Evolutionary conservation across 1,140 invertebrate genomes (phyloP).

Genomic region (Cotesia typhae): DNA sequence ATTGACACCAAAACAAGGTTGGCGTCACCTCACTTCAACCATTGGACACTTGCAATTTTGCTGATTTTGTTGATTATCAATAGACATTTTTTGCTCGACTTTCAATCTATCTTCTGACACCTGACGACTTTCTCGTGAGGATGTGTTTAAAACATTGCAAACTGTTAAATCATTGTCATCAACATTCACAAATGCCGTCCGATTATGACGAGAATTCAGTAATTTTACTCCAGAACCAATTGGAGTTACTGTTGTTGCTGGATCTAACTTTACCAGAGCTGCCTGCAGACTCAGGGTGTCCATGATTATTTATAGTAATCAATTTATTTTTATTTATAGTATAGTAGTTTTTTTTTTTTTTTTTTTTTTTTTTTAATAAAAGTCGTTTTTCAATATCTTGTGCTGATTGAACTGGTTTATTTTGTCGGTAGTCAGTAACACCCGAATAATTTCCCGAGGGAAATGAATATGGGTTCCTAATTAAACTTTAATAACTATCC

Average conservation of each 20-base stretch:
- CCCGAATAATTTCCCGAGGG: neutral
- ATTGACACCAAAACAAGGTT: conserved; percentile 59
- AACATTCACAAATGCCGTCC: conserved; percentile 50
- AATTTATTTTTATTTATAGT: neutral
- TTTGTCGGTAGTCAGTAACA: neutral
- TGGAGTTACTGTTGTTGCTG: conserved; percentile 62
- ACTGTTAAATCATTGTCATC: conserved; percentile 54
- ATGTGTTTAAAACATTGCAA: conserved; percentile 39
- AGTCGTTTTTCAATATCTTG: neutral
- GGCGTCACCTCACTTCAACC: conserved; percentile 64
- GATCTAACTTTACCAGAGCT: conserved; percentile 61
- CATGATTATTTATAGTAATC: conserved; percentile 43
- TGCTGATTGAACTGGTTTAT: neutral
- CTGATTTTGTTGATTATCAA: conserved; percentile 43
- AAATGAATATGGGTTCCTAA: neutral
- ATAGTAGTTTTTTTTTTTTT: conserved; percentile 17
- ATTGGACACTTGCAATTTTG: conserved; percentile 52
- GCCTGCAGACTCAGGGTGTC: conserved; percentile 61
- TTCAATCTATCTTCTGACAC: conserved; percentile 32
- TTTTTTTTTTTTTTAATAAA: conserved; percentile 25
- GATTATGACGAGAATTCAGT: conserved; percentile 49
- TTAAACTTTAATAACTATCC: neutral
- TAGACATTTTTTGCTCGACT: conserved; percentile 33
- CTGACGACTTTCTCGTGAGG: conserved; percentile 17
- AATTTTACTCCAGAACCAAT: conserved; percentile 55